A percentile compares a stretch with the other conserved stretches of the same genome.
Conservation (phyloP, 2,113 vertebrate genomes). For the Cathartes aura region DNA sequence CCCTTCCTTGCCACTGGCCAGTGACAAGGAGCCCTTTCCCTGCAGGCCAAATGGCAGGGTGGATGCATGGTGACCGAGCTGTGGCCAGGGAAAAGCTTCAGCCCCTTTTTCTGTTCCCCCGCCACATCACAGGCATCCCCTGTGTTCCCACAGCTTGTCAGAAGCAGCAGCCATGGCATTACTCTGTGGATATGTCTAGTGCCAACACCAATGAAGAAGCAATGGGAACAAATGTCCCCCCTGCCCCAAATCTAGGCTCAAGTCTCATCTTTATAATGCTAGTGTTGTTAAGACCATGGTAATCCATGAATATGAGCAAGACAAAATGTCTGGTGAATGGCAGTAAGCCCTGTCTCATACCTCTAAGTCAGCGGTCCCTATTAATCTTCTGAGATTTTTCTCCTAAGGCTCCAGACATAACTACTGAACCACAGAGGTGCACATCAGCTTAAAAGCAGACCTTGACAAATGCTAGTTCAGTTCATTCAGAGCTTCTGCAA, state of each 20-base stretch:
- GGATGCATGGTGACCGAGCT: not conserved
- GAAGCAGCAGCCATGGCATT: not conserved
- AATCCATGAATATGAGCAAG: not conserved
- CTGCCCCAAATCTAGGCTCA: not conserved
- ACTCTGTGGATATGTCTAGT: not conserved
- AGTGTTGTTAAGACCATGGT: not conserved
- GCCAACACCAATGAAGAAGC: not conserved
- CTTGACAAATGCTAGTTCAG: not conserved
- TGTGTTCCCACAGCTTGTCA: not conserved
- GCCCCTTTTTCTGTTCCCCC: not conserved
- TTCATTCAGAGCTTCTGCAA: not conserved
- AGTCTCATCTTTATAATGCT: not conserved
- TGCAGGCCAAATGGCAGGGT: not conserved
- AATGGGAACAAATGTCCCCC: not conserved
- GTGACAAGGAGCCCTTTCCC: not conserved
- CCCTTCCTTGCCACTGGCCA: rapidly evolving
- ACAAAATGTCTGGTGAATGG: not conserved
- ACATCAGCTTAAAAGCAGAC: not conserved
- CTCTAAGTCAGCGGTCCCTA: not conserved
- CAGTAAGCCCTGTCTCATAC: not conserved
- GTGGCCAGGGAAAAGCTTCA: not conserved
- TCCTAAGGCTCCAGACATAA: not conserved
- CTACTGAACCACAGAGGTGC: not conserved
- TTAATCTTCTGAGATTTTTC: not conserved
- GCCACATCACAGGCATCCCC: not conserved